A percentile compares a stretch with the other conserved stretches of the same genome.
Evolutionary conservation across 2,888 invertebrate genomes (phyloP).

Genomic region (Pasiphila rectangulata): DNA sequence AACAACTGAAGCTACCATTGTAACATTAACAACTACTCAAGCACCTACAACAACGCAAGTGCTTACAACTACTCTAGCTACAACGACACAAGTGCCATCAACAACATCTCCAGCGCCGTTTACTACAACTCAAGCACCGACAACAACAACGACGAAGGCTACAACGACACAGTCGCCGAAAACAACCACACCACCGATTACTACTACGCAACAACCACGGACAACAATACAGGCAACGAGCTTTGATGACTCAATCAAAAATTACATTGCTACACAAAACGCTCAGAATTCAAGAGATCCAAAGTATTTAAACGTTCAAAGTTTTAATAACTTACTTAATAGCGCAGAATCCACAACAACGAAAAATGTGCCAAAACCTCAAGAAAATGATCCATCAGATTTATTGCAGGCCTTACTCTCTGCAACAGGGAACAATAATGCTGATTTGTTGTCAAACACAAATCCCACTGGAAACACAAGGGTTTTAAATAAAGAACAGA

Average conservation of each 20-base stretch:
- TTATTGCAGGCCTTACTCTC: constrained; percentile 60
- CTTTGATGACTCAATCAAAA: constrained; percentile 51
- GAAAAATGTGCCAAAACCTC: constrained; percentile 33
- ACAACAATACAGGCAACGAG: constrained; percentile 44
- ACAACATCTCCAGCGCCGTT: constrained; percentile 20
- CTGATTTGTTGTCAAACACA: constrained; percentile 39
- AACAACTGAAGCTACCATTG: constrained; percentile 19
- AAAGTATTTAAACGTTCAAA: constrained; percentile 56
- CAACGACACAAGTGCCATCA: constrained; percentile 33
- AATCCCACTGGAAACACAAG: constrained; percentile 40
- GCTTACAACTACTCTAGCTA: constrained; percentile 34
- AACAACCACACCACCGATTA: constrained; percentile 27
- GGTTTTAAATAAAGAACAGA: constrained; percentile 40
- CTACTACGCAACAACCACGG: constrained; percentile 28
- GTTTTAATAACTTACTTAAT: constrained; percentile 37
- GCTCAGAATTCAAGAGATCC: constrained; percentile 63
- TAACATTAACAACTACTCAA: constrained; percentile 30
- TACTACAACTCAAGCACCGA: constrained; percentile 19
- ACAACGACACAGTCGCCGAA: too few species aligned
- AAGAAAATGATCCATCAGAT: constrained; percentile 49
- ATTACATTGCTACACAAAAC: constrained; percentile 53
- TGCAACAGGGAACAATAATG: constrained; percentile 46
- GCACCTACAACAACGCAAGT: constrained; percentile 37
- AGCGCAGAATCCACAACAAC: constrained; percentile 39
- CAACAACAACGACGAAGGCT: constrained; percentile 32